A percentile compares a stretch with the other conserved stretches of the same genome.
Conservation (phyloP, 2,888 invertebrate genomes). For the Tipula helvola region DNA sequence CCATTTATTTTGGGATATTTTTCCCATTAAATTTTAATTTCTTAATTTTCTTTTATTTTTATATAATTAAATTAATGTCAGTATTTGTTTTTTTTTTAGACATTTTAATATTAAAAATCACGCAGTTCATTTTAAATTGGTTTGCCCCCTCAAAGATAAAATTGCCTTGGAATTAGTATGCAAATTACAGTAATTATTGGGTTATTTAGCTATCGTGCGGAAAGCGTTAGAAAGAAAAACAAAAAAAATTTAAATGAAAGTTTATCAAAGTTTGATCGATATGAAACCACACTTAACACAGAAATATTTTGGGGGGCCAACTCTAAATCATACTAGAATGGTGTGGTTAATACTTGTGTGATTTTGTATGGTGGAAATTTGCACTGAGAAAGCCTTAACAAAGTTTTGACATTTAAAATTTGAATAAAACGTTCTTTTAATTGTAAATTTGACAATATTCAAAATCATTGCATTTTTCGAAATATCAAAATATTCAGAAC, state of each 20-base stretch:
- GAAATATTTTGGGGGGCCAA: no score
- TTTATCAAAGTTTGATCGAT: not conserved
- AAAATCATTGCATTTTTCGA: no score
- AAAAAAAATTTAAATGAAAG: not conserved
- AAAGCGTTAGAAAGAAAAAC: not conserved
- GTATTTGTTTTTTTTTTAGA: not conserved
- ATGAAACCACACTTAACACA: not conserved
- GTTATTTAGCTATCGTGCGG: not conserved
- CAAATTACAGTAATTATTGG: not conserved
- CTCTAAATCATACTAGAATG: no score
- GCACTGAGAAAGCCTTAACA: no score
- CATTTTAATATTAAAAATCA: not conserved
- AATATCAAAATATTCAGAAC: no score
- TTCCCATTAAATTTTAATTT: not conserved
- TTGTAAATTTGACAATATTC: no score
- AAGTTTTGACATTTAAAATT: no score
- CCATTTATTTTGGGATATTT: not conserved
- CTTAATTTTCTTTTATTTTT: not conserved
- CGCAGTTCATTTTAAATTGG: not conserved
- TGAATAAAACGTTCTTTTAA: no score
- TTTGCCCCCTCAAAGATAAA: not conserved
- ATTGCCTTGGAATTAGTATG: not conserved
- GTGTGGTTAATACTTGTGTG: no score
- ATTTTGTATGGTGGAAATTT: no score
- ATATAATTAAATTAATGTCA: not conserved